phyloP scores from a whole-genome alignment of 2,113 vertebrate species.

The Leucoraja erinaceus region DNA sequence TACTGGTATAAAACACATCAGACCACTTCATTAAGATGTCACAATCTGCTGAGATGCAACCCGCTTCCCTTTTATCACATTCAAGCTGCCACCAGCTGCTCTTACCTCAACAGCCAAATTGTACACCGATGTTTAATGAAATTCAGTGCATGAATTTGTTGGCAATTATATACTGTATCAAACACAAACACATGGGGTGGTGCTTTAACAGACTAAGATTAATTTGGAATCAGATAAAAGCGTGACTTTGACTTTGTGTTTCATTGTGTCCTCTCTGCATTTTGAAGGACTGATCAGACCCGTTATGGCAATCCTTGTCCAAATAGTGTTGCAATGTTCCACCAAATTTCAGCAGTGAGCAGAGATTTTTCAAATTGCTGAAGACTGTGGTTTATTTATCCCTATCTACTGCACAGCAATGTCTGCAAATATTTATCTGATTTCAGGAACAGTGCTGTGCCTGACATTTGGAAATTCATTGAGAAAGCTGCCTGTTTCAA shows the following conservation, averaged over 20 bases:
- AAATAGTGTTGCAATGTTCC: neutral
- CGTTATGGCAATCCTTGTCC: neutral
- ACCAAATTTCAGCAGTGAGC: neutral
- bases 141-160: conserved; percentile 9
- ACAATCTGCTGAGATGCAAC: conserved; percentile 2
- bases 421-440: neutral
- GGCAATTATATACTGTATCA: neutral
- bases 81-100: conserved; percentile 11
- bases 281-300: neutral
- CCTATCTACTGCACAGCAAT: neutral
- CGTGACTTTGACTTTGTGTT: neutral
- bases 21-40: conserved; percentile 20
- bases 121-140: neutral
- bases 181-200: neutral
- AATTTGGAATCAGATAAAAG: neutral
- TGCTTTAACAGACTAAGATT: neutral
- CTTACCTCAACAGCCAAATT: neutral
- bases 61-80: neutral
- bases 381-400: neutral
- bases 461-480: neutral
- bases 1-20: neutral
- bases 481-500: neutral
- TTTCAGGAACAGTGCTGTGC: neutral
- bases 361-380: neutral
- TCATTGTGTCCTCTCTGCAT: neutral